Conservation (phyloP, 1,140 invertebrate species). For the Orius insidiosus region DNA sequence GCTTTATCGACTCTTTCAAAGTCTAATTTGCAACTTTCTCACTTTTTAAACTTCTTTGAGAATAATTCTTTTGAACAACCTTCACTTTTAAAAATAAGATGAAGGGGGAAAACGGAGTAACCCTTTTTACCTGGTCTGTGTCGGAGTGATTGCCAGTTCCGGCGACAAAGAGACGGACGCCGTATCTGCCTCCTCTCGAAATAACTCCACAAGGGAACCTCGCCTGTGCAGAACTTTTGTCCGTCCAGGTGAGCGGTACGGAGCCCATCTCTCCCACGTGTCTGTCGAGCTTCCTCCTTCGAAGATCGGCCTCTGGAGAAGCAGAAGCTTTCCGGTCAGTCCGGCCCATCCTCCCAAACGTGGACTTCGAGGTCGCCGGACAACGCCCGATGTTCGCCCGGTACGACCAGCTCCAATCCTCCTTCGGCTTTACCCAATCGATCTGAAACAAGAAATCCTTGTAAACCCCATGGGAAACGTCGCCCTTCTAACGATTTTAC, state of each 20-base stretch:
- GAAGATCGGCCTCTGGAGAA: constrained; percentile 9
- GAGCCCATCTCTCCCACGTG: constrained; percentile 3
- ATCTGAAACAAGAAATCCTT: too few relatives aligned
- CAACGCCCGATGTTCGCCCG: constrained; percentile 19
- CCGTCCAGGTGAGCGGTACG: constrained; percentile 11
- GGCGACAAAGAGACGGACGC: constrained; percentile 12
- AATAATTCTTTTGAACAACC: too few relatives aligned
- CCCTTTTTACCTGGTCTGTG: too few relatives aligned
- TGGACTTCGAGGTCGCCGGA: constrained; percentile 19
- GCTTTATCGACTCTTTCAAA: too few relatives aligned
- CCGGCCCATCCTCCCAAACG: constrained; percentile 10
- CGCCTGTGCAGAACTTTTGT: constrained; percentile 21
- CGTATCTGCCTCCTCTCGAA: constrained; percentile 39
- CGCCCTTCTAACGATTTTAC: too few relatives aligned
- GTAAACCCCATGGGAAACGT: too few relatives aligned
- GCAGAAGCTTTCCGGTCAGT: constrained; percentile 7
- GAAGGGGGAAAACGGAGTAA: too few relatives aligned
- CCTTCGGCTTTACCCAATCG: too few relatives aligned
- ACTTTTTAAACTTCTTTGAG: too few relatives aligned
- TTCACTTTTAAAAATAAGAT: too few relatives aligned
- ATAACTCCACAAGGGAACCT: constrained; percentile 50
- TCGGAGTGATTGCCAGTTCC: too few relatives aligned
- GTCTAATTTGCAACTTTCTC: too few relatives aligned
- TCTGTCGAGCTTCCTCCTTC: background rate
- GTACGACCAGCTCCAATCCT: constrained; percentile 18